Conservation (phyloP, 2,888 invertebrate species). For the Megamerina dolium region DNA sequence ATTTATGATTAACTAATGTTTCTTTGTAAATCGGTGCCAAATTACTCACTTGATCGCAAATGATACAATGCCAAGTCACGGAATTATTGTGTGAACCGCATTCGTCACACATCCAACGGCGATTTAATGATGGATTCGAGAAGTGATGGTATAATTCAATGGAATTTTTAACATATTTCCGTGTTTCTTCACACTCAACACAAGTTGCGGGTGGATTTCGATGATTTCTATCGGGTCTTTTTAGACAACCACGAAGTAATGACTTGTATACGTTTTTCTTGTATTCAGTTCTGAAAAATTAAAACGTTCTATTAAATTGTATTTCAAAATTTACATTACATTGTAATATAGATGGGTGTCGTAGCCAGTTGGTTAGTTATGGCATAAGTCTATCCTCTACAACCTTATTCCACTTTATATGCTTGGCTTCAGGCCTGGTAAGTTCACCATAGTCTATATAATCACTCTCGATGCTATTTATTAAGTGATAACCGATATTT, state of each 20-base stretch:
- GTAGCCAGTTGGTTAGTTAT: no score
- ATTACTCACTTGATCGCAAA: conserved; percentile 49
- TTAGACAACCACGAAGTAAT: conserved; percentile 45
- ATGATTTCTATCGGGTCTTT: conserved; percentile 44
- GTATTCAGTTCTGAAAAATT: conserved; percentile 43
- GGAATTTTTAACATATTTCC: conserved; percentile 46
- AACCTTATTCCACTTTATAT: no score
- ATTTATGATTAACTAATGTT: conserved; percentile 32
- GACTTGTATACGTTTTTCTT: conserved; percentile 48
- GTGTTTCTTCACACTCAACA: conserved; percentile 45
- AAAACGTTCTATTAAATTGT: conserved; percentile 1
- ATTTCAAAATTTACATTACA: not conserved
- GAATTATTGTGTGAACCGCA: conserved; percentile 48
- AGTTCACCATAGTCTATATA: no score
- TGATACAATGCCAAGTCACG: conserved; percentile 50
- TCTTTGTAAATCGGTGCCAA: conserved; percentile 50
- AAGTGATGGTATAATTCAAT: conserved; percentile 47
- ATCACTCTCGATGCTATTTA: no score
- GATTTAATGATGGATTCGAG: conserved; percentile 49
- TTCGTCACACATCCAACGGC: conserved; percentile 49
- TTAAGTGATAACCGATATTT: no score
- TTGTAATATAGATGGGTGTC: not conserved
- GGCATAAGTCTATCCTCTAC: no score
- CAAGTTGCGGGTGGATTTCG: conserved; percentile 44
- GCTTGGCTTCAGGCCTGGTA: no score